Evolutionary conservation across 2,113 vertebrate genomes (phyloP).

Genomic region (Pheucticus melanocephalus): DNA sequence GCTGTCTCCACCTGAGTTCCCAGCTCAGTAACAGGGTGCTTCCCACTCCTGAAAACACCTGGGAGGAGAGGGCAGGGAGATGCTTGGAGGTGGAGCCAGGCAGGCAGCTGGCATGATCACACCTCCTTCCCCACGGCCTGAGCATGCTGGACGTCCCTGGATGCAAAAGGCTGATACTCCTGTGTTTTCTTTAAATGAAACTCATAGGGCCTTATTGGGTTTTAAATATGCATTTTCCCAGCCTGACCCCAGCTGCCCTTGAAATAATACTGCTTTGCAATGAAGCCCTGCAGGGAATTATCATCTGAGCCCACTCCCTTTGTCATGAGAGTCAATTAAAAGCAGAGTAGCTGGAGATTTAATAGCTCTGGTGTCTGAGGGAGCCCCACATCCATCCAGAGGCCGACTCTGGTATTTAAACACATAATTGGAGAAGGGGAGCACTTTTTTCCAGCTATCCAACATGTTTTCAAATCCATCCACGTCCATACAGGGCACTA

Average conservation of each 20-base stretch:
- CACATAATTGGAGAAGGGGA: not conserved
- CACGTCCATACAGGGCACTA: not conserved
- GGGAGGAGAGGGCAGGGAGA: not conserved
- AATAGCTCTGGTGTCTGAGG: conserved; percentile 12
- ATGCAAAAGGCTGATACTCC: not conserved
- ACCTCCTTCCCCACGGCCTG: not conserved
- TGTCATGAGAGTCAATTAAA: conserved; percentile 56
- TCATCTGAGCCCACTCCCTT: not conserved
- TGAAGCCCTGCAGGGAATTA: not conserved
- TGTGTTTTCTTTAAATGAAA: not conserved
- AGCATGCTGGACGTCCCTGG: not conserved
- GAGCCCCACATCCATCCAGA: not conserved
- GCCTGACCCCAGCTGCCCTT: conserved; percentile 4
- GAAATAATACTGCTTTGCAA: not conserved
- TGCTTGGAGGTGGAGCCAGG: accelerated
- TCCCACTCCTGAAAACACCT: not conserved
- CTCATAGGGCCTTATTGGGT: not conserved
- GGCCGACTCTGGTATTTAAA: not conserved
- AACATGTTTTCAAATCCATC: not conserved
- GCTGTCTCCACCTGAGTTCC: not conserved
- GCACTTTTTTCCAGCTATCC: not conserved
- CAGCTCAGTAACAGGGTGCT: not conserved
- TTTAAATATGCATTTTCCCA: not conserved
- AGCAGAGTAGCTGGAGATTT: conserved; percentile 27
- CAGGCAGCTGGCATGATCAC: not conserved